A percentile compares a stretch with the other conserved stretches of the same genome.
Evolutionary conservation across 2,797 vertebrate genomes (phyloP).

Genomic region (Lagocephalus sceleratus): DNA sequence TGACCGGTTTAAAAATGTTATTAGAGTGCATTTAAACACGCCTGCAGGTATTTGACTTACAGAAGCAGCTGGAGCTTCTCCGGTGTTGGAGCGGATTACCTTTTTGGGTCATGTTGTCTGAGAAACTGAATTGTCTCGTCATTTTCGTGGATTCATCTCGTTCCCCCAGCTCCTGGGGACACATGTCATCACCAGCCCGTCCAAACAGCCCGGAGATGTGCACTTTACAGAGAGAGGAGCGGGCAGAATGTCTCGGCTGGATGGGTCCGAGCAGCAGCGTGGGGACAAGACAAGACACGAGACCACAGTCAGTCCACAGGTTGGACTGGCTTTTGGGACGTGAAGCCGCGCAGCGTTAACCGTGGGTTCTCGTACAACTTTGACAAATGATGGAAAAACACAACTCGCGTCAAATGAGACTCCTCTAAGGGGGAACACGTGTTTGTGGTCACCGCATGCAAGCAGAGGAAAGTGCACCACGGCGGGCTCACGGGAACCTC

Average conservation of each 20-base stretch:
- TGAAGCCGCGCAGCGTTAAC: conserved; percentile 23
- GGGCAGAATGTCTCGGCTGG: conserved; percentile 71
- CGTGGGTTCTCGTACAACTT: conserved; percentile 41
- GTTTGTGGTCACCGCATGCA: conserved; percentile 56
- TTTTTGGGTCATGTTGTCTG: no score
- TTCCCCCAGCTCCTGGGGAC: conserved; percentile 27
- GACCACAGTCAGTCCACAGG: conserved; percentile 40
- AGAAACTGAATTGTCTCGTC: no score
- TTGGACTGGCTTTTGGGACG: conserved; percentile 13
- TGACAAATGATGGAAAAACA: conserved; percentile 56
- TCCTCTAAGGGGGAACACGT: conserved; percentile 57
- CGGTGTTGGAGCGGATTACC: no score
- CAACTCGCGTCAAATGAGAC: conserved; percentile 18
- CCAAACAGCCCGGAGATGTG: conserved; percentile 46
- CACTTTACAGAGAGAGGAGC: conserved; percentile 29
- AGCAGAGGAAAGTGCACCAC: conserved; percentile 38
- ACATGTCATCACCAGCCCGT: conserved; percentile 58
- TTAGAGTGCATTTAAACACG: no score
- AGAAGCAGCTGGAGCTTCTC: no score
- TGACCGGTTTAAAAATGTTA: no score
- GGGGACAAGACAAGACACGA: conserved; percentile 51
- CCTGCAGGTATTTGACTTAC: no score
- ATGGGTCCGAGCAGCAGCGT: conserved; percentile 47
- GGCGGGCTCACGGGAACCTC: conserved; percentile 32
- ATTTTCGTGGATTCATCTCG: no score